phyloP scores from a whole-genome alignment of 2,113 vertebrate species.

The Myrmophylax atrothorax region DNA sequence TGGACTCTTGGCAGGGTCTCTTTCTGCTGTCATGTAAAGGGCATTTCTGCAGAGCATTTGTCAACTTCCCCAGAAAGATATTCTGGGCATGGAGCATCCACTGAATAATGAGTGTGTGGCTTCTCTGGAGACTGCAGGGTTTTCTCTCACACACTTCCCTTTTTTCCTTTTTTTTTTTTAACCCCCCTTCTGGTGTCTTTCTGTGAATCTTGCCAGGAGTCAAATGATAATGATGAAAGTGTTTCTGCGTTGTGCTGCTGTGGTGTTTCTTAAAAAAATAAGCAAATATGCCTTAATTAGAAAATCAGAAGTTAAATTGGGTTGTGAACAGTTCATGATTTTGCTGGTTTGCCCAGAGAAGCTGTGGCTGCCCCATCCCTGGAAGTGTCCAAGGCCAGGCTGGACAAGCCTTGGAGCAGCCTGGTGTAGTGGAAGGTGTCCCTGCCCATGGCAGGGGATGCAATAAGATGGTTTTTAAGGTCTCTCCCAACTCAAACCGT shows the following conservation, averaged over 20 bases:
- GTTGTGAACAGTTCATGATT: not conserved
- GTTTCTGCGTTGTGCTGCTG: not conserved
- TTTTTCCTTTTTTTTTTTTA: not conserved
- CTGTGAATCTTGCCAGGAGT: not conserved
- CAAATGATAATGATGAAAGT: not conserved
- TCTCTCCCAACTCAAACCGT: not conserved
- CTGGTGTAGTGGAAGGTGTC: not conserved
- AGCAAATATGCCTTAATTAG: not conserved
- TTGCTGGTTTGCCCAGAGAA: not conserved
- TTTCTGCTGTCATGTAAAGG: not conserved
- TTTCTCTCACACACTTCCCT: not conserved
- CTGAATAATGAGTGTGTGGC: not conserved
- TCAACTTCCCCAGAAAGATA: not conserved
- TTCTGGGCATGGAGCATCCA: not conserved
- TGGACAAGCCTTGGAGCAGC: not conserved
- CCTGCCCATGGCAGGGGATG: not conserved
- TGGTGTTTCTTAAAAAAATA: not conserved
- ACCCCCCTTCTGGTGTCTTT: fast-evolving
- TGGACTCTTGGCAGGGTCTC: not conserved
- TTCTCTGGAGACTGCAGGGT: not conserved
- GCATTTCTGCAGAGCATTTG: not conserved
- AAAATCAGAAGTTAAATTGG: not conserved
- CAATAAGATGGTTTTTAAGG: not conserved
- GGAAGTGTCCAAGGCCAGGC: not conserved
- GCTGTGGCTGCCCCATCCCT: not conserved